These are phyloP conservation scores for Myodes glareolus DNA, from an alignment of 2,113 vertebrate species.

Conservation along the genomic window DNA sequence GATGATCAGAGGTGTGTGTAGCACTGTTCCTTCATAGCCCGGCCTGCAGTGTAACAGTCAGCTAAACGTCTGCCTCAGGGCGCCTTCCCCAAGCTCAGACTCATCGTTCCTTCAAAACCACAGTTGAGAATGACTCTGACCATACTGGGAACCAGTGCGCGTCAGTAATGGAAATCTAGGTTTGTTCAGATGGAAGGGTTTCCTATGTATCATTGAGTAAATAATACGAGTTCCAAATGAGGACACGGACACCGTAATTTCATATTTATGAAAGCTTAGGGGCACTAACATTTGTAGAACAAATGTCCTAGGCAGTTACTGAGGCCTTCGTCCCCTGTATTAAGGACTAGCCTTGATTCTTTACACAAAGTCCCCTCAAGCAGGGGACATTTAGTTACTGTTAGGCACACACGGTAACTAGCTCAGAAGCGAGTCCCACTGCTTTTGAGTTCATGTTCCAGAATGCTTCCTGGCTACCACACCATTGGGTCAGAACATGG, in stretches of 20 bases:
- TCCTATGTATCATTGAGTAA: background rate
- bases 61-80: background rate
- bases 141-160: background rate
- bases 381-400: background rate
- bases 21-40: background rate
- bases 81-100: background rate
- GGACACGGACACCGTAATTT: background rate
- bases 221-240: background rate
- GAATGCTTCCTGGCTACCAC: background rate
- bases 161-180: background rate
- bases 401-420: background rate
- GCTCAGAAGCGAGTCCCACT: background rate
- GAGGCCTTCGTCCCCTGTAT: background rate
- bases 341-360: background rate
- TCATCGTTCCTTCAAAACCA: background rate
- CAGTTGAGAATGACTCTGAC: background rate
- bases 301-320: background rate
- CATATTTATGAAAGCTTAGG: background rate
- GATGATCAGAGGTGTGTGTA: background rate
- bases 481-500: background rate
- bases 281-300: background rate
- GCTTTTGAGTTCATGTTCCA: background rate
- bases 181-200: background rate
- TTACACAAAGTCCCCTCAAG: background rate
- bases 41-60: background rate